Evolutionary conservation across 2,888 invertebrate species (phyloP).

Genomic region (Linnaemya vulpina): DNA sequence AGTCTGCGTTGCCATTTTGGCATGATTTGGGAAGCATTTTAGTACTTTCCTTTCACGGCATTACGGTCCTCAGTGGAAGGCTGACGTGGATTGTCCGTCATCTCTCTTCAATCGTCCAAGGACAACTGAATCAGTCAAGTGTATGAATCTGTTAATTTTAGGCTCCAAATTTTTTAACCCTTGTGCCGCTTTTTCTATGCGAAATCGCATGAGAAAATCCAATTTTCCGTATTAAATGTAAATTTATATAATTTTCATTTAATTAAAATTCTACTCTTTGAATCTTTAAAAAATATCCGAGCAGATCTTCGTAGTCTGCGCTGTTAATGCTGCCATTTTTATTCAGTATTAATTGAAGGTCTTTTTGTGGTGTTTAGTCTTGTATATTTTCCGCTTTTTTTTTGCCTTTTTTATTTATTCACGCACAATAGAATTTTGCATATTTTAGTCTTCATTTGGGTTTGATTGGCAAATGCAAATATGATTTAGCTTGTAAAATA

Average conservation of each 20-base stretch:
- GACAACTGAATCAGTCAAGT: no score
- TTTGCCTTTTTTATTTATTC: conserved; percentile 45
- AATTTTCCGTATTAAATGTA: no score
- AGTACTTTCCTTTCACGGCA: no score
- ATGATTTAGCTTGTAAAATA: conserved; percentile 29
- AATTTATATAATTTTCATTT: background rate
- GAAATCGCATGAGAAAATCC: no score
- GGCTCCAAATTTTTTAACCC: no score
- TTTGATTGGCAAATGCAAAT: conserved; percentile 11
- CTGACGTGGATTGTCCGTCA: no score
- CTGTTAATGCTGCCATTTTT: conserved; percentile 22
- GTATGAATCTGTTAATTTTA: no score
- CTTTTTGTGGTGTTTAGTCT: conserved; percentile 55
- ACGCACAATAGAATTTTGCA: conserved; percentile 70
- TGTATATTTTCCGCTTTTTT: background rate
- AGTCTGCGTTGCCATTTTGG: no score
- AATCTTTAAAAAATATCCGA: background rate
- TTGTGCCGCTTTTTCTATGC: no score
- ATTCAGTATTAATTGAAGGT: conserved; percentile 64
- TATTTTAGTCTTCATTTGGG: conserved; percentile 48
- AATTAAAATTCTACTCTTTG: background rate
- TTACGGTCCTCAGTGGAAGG: no score
- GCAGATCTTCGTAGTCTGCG: background rate
- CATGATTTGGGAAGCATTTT: no score
- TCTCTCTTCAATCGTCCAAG: no score